A percentile compares a stretch with the other conserved stretches of the same genome.
phyloP scores from a whole-genome alignment of 2,888 invertebrate species.

The Myopa testacea region DNA sequence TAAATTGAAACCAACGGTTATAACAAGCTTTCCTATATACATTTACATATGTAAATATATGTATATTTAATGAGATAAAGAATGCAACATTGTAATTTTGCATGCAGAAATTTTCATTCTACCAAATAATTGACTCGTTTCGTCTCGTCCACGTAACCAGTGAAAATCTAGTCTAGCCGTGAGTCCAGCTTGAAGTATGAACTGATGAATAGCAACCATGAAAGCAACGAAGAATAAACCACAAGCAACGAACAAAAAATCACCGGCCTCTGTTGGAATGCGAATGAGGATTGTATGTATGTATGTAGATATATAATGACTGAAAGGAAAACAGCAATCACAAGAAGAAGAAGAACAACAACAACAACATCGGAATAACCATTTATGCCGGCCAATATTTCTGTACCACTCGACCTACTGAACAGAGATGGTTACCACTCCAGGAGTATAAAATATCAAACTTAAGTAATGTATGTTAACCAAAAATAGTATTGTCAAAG shows the following conservation, averaged over 20 bases:
- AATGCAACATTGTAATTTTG: not conserved
- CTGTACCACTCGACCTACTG: too few relatives aligned
- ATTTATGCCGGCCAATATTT: not conserved
- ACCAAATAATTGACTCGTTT: not conserved
- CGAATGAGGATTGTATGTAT: constrained; percentile 18
- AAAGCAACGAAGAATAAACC: not conserved
- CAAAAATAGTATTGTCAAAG: too few relatives aligned
- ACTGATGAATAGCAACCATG: not conserved
- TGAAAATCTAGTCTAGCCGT: not conserved
- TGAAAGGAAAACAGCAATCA: not conserved
- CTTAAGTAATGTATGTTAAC: too few relatives aligned
- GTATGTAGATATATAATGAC: not conserved
- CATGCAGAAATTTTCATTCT: not conserved
- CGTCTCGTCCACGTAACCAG: not conserved
- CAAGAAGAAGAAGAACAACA: not conserved
- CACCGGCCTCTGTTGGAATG: constrained; percentile 42
- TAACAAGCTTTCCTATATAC: too few relatives aligned
- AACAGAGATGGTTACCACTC: too few relatives aligned
- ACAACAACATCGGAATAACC: not conserved
- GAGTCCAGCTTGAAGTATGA: constrained; percentile 3
- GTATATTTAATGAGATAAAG: not conserved
- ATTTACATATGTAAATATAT: not conserved
- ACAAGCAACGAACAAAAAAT: constrained; percentile 9
- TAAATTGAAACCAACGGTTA: too few relatives aligned
- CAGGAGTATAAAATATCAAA: too few relatives aligned